Evolutionary conservation across 2,797 vertebrate genomes (phyloP).

Genomic region (Otolemur crassicaudatus): DNA sequence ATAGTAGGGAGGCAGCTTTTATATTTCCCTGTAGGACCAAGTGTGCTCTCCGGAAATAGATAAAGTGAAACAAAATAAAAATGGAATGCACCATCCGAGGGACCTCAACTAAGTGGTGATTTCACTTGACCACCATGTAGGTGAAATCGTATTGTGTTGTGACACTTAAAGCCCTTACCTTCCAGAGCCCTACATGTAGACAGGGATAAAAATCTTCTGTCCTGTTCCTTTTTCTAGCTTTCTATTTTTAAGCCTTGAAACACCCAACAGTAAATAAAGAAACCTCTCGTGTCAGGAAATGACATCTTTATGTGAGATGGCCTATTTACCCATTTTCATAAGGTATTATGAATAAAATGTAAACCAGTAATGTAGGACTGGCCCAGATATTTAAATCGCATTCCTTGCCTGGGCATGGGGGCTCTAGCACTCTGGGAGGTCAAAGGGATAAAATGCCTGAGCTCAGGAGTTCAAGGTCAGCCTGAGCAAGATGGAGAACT

Average conservation of each 20-base stretch:
- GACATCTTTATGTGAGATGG: slow-evolving; percentile 17
- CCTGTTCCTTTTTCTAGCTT: background rate
- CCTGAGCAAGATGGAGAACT: too few species aligned
- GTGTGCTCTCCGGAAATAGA: background rate
- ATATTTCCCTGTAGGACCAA: background rate
- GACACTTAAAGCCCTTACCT: background rate
- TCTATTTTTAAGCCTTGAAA: slow-evolving; percentile 35
- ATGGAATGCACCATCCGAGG: background rate
- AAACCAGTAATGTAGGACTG: background rate
- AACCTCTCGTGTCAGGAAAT: background rate
- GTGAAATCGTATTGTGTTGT: background rate
- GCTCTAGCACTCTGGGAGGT: too few species aligned
- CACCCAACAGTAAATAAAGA: background rate
- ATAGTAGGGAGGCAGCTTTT: background rate
- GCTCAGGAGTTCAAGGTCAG: too few species aligned
- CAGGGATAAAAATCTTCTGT: slow-evolving; percentile 27
- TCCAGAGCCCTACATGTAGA: background rate
- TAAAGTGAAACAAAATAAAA: slow-evolving; percentile 44
- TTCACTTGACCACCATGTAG: slow-evolving; percentile 12
- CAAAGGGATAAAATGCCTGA: too few species aligned
- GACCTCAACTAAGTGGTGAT: background rate
- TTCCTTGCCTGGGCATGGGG: background rate
- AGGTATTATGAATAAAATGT: background rate
- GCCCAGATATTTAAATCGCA: background rate
- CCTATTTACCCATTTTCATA: background rate